Percentiles rank a stretch among this genome's conserved stretches.
Evolutionary conservation across 2,113 vertebrate species (phyloP).

Genomic region (Podarcis muralis): DNA sequence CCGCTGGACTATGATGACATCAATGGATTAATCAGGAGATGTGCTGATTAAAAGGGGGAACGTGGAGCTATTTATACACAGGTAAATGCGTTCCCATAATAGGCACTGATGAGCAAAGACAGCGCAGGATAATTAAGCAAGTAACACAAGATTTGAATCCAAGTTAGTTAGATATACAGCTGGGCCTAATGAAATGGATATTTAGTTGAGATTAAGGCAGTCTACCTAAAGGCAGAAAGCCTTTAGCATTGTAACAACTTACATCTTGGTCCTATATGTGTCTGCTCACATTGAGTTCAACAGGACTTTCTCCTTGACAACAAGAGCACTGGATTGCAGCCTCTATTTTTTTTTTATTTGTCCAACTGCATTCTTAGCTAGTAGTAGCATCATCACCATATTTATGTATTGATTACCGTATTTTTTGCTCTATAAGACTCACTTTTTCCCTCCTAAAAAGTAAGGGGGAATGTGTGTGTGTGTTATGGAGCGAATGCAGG

Average conservation of each 20-base stretch:
- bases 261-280: not conserved
- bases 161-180: not conserved
- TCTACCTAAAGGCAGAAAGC: not conserved
- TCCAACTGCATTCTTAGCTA: too few species aligned
- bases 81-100: not conserved
- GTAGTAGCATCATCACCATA: too few species aligned
- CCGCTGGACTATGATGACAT: conserved; percentile 7
- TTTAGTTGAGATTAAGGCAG: not conserved
- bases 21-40: conserved; percentile 43
- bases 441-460: too few species aligned
- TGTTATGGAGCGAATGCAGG: too few species aligned
- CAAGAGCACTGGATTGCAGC: too few species aligned
- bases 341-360: too few species aligned
- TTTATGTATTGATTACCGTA: not conserved
- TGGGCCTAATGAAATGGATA: not conserved
- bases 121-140: conserved; percentile 1
- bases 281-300: too few species aligned
- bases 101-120: not conserved
- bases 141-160: not conserved
- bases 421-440: too few species aligned
- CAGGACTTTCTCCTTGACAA: too few species aligned
- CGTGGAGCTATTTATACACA: conserved; percentile 3
- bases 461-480: too few species aligned
- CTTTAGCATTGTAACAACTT: not conserved
- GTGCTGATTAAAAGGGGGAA: conserved; percentile 19